Conservation (phyloP, 2,113 vertebrate species). For the Centropus unirufus region DNA sequence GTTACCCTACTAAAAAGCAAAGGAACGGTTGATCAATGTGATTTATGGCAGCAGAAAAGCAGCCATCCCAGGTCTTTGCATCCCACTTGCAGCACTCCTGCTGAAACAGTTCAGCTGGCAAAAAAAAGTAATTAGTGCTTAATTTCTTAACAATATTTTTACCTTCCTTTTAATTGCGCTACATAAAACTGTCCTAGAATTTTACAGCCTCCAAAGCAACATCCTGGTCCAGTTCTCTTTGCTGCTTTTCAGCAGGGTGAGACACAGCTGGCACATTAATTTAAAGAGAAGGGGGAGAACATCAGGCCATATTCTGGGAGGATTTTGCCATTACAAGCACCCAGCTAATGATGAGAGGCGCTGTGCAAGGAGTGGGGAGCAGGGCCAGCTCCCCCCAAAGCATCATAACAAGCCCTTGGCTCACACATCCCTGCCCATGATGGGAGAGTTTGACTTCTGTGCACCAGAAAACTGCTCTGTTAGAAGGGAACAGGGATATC, state of each 20-base stretch:
- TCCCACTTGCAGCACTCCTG: conserved; percentile 39
- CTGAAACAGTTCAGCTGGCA: conserved; percentile 69
- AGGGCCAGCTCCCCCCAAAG: neutral
- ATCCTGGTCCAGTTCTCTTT: conserved; percentile 70
- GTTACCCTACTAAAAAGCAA: conserved; percentile 27
- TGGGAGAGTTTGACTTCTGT: accelerated
- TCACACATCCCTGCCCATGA: accelerated
- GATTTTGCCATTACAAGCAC: conserved; percentile 34
- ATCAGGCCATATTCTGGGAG: neutral
- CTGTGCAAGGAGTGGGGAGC: neutral
- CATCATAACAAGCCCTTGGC: too few species aligned
- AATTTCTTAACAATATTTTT: conserved; percentile 82
- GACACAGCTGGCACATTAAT: conserved; percentile 73
- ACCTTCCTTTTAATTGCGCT: conserved; percentile 80
- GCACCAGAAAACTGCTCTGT: accelerated
- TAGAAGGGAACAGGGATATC: neutral
- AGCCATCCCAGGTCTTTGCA: conserved; percentile 42
- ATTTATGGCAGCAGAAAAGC: conserved; percentile 65
- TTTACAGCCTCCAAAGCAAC: conserved; percentile 78
- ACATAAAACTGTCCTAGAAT: conserved; percentile 83
- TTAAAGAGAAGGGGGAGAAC: conserved; percentile 12
- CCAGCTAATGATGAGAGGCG: conserved; percentile 19
- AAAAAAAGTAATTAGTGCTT: conserved; percentile 79
- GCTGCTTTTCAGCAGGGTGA: conserved; percentile 81
- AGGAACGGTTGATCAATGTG: conserved; percentile 46